Conservation (phyloP, 2,888 invertebrate genomes). For the Palloptera scutellata region DNA sequence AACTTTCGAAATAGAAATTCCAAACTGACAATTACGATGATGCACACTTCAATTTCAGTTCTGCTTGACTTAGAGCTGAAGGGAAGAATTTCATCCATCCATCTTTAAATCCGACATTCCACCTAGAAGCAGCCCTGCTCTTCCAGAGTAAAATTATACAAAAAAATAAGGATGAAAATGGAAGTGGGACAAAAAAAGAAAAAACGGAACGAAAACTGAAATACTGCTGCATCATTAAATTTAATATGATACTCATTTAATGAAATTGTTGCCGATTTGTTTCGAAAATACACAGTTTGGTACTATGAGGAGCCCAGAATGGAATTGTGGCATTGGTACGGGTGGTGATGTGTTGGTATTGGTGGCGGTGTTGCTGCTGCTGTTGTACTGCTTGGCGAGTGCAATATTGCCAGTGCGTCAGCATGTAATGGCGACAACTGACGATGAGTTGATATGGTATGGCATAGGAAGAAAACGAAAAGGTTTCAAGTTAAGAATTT, state of each 20-base stretch:
- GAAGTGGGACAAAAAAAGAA: conserved; percentile 35
- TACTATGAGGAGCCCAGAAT: conserved; percentile 5
- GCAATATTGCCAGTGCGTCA: conserved; percentile 25
- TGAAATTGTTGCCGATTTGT: conserved; percentile 66
- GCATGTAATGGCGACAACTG: conserved; percentile 49
- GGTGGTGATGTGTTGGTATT: conserved; percentile 26
- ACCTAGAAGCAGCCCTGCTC: too few relatives aligned
- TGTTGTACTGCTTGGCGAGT: conserved; percentile 11
- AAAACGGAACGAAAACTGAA: conserved; percentile 62
- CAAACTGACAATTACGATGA: conserved; percentile 47
- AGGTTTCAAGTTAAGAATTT: conserved; percentile 37
- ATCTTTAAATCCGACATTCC: conserved; percentile 36
- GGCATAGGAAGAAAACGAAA: background rate
- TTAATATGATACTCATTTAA: conserved; percentile 66
- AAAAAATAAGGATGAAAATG: conserved; percentile 17
- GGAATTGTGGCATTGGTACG: background rate
- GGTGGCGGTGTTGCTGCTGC: conserved; percentile 8
- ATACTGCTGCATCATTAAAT: conserved; percentile 66
- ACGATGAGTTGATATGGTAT: conserved; percentile 31
- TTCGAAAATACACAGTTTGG: conserved; percentile 64
- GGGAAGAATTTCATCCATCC: conserved; percentile 49
- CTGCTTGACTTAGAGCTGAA: conserved; percentile 22
- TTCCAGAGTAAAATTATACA: background rate
- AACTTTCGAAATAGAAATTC: conserved; percentile 53
- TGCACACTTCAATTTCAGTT: conserved; percentile 40